Conservation (phyloP, 2,888 invertebrate species). For the Lasioglossum figueresi region DNA sequence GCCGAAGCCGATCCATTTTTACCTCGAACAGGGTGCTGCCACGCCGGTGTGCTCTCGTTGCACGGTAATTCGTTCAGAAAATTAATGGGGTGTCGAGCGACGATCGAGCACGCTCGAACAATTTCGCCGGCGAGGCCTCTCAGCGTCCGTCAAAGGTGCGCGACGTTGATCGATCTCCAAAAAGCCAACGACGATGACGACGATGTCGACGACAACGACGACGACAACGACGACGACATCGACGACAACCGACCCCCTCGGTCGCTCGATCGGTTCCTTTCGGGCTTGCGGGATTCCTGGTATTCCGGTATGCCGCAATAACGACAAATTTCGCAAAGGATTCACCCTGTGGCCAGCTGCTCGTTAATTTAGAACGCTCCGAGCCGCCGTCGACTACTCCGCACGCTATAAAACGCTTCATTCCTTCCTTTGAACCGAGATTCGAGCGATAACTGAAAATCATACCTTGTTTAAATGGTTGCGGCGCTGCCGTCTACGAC, state of each 20-base stretch:
- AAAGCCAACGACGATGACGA: neutral
- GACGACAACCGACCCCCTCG: neutral
- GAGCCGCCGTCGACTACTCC: neutral
- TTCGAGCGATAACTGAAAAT: neutral
- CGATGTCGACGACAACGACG: too few relatives aligned
- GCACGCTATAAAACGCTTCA: neutral
- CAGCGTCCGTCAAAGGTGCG: constrained; percentile 20
- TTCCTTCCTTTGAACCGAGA: neutral
- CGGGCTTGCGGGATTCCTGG: neutral
- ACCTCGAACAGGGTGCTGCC: neutral
- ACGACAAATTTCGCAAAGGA: constrained; percentile 73
- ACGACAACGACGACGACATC: neutral
- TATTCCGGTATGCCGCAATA: constrained; percentile 71
- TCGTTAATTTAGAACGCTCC: neutral
- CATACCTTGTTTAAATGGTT: neutral
- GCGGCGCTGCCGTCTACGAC: neutral
- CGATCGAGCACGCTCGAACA: constrained; percentile 27
- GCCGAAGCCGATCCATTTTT: constrained; percentile 23
- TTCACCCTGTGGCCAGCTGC: neutral
- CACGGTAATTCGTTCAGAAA: constrained; percentile 14
- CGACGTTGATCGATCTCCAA: constrained; percentile 40
- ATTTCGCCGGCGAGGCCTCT: constrained; percentile 22
- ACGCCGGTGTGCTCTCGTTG: neutral
- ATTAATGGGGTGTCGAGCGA: constrained; percentile 39
- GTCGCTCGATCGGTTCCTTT: neutral